Conservation (phyloP, 2,113 vertebrate species). For the Vimba vimba region DNA sequence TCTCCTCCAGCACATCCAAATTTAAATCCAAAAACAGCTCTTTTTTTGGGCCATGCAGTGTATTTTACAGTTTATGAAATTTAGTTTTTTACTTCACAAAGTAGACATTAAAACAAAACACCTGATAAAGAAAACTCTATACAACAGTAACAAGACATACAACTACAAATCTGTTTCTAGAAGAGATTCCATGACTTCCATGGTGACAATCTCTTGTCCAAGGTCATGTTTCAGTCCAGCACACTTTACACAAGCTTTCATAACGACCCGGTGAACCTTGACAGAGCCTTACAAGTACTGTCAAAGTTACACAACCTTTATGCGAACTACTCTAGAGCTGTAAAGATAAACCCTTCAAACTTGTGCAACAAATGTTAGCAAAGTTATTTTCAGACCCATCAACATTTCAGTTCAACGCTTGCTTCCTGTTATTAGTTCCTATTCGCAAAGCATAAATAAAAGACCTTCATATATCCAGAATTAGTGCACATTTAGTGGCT, state of each 20-base stretch:
- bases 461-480: not conserved
- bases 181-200: not conserved
- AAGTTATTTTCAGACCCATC: constrained; percentile 46
- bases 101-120: not conserved
- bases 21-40: too few species aligned
- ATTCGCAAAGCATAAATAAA: not conserved
- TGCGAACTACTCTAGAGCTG: constrained; percentile 67
- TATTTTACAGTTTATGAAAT: not conserved
- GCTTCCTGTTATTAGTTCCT: constrained; percentile 18
- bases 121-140: not conserved
- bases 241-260: constrained; percentile 33
- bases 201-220: not conserved
- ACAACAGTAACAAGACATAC: not conserved
- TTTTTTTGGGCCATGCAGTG: too few species aligned
- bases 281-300: constrained; percentile 34
- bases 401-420: not conserved
- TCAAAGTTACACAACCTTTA: constrained; percentile 70
- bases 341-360: constrained; percentile 75
- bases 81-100: not conserved
- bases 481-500: not conserved
- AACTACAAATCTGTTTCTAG: not conserved
- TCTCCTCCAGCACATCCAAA: too few species aligned
- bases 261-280: constrained; percentile 51
- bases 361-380: constrained; percentile 60
- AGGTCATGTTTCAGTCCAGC: not conserved